Base-by-base conservation (phyloP, 2,113 vertebrate genomes). In the Vimba vimba region DNA sequence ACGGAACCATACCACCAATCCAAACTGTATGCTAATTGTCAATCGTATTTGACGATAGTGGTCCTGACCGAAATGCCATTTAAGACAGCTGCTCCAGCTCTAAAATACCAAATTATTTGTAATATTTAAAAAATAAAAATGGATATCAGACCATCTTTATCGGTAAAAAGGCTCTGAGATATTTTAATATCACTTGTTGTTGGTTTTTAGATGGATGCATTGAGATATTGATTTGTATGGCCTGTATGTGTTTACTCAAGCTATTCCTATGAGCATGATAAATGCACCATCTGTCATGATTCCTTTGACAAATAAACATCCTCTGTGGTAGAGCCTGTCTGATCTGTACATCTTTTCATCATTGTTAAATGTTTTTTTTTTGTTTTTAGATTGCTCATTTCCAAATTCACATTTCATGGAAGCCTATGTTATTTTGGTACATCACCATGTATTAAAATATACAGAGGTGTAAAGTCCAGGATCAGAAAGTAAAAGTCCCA, bases 121-220 rank as follows among this genome's bases (percentile, higher is more conserved):
- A 60, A 79, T 43, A 79, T 43, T 79, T 17, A 7, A 12, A 43
- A 43, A 17, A 23, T 52, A 52, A 52, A 33, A 60, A 8, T 23
- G 11, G 30, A 79, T 17, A 43, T 79, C 55, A 60, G 77, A 79
- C 77, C n/a, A 78, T 78, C 76, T 78, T 6, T 23, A 78, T 36
- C 10, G 13, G 75, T 33, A 30, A 33, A 39, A 13, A 62, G 77
- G 19, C 21, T n/a, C 21, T 13, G 17, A 62, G 6, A n/a, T n/a
- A 45, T 75, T 75, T 75, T 47, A 43, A 50, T 75, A 75, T 39
- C 21, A 39, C 11, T n/a, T 64, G 57, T 11, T 66, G 36, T 66
- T 81, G 13, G 27, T 52, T 66, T 79, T 43, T n/a, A 59, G 21
- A 59, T 79, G 30, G 30, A 25, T 79, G 57, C 57, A 23, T 50